Evolutionary conservation across 2,888 invertebrate species (phyloP).

Genomic region (Meteorus colon): DNA sequence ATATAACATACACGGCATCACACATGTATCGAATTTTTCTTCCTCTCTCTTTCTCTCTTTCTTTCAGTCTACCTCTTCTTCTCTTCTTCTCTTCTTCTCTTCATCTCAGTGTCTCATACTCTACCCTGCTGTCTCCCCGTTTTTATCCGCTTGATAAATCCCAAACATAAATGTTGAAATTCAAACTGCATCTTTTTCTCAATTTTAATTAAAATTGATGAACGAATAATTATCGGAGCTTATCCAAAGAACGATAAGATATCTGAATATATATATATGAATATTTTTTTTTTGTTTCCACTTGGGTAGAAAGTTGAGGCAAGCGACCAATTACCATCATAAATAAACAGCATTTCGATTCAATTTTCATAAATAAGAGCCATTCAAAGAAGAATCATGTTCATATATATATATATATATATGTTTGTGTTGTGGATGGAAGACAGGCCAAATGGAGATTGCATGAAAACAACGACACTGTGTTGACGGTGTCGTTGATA

Average conservation of each 20-base stretch:
- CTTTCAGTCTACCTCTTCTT: not conserved
- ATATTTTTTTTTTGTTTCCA: not conserved
- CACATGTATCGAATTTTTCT: constrained; percentile 7
- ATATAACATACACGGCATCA: constrained; percentile 11
- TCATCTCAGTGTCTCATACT: not conserved
- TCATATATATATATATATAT: constrained; percentile 37
- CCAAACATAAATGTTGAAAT: constrained; percentile 21
- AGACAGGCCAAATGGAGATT: constrained; percentile 32
- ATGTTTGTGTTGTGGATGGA: constrained; percentile 47
- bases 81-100: not conserved
- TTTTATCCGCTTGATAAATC: constrained; percentile 16
- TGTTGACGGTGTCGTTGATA: constrained; percentile 7
- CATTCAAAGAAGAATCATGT: constrained; percentile 62
- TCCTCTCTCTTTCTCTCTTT: not conserved
- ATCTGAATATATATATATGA: constrained; percentile 50
- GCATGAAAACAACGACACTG: not conserved
- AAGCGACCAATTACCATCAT: constrained; percentile 69
- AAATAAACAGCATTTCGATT: constrained; percentile 69
- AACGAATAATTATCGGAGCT: constrained; percentile 65
- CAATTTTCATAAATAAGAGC: constrained; percentile 70
- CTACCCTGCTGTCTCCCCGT: not conserved
- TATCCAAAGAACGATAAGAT: constrained; percentile 63
- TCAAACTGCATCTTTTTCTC: constrained; percentile 13
- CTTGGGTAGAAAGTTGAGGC: constrained; percentile 53
- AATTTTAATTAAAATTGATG: constrained; percentile 39